These are phyloP conservation scores for Lepus europaeus DNA, from an alignment of 2,113 vertebrate species.

Conservation along the genomic window DNA sequence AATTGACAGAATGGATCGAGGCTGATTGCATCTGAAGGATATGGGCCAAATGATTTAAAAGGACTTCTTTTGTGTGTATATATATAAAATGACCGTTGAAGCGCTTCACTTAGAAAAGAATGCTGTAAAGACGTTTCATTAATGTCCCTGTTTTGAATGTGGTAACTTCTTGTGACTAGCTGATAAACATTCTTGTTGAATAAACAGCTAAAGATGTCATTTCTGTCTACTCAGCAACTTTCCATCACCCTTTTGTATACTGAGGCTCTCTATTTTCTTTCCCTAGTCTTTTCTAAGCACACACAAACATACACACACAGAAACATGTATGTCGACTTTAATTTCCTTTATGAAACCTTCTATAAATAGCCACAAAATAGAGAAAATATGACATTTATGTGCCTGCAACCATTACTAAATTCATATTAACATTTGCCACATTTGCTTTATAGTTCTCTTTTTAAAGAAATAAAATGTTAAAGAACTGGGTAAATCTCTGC, in stretches of 20 bases:
- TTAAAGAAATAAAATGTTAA: constrained; percentile 51
- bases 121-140: constrained; percentile 10
- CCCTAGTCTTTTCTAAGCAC: neutral
- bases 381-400: constrained; percentile 55
- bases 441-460: neutral
- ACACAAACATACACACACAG: neutral
- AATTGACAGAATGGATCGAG: constrained; percentile 66
- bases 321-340: neutral
- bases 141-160: constrained; percentile 47
- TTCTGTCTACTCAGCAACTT: constrained; percentile 17
- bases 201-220: neutral
- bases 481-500: neutral
- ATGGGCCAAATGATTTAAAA: constrained; percentile 49
- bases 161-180: neutral
- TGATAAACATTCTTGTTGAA: constrained; percentile 45
- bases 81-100: constrained; percentile 48
- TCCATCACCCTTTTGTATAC: neutral
- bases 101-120: constrained; percentile 49
- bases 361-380: neutral
- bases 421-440: neutral
- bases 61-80: neutral
- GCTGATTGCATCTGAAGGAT: constrained; percentile 69
- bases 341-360: constrained; percentile 29
- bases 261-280: neutral
- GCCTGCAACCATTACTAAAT: neutral